These are phyloP conservation scores for Exephanes ischioxanthus DNA, from an alignment of 2,888 invertebrate species.

Conservation along the genomic window DNA sequence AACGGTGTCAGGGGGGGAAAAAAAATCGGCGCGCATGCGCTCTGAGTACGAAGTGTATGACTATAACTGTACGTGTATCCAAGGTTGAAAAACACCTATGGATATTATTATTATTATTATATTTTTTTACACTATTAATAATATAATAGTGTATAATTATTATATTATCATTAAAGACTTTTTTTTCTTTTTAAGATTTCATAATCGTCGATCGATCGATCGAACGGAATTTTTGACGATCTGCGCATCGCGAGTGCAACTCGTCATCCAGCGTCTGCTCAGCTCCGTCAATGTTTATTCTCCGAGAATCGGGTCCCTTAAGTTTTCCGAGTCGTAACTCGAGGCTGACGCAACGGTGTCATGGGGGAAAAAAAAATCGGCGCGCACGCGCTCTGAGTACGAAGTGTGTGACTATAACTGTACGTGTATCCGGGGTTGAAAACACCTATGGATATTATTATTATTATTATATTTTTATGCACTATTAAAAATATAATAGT, in stretches of 20 bases:
- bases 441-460: constrained; percentile 24
- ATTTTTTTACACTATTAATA: too few species aligned
- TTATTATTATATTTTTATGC: too few species aligned
- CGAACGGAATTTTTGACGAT: too few species aligned
- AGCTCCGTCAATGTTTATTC: too few species aligned
- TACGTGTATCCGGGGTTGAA: neutral
- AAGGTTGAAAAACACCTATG: constrained; percentile 38
- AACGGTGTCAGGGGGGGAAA: neutral
- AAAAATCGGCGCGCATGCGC: neutral
- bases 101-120: too few species aligned
- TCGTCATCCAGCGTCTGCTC: neutral
- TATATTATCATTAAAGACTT: too few species aligned
- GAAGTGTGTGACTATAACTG: neutral
- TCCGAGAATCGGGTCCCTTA: too few species aligned
- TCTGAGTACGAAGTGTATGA: neutral
- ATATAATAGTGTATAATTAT: too few species aligned
- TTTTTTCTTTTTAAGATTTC: too few species aligned
- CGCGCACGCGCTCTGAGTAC: neutral
- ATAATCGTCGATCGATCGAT: too few species aligned
- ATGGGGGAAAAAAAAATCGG: neutral
- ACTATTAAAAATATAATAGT: too few species aligned
- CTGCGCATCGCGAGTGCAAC: neutral
- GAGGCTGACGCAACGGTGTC: neutral
- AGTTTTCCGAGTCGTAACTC: constrained; percentile 10
- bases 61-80: neutral